Percentiles rank a stretch among this genome's conserved stretches.
Evolutionary conservation across 2,888 invertebrate genomes (phyloP).

Genomic region (Rhamphomyia laevipes): DNA sequence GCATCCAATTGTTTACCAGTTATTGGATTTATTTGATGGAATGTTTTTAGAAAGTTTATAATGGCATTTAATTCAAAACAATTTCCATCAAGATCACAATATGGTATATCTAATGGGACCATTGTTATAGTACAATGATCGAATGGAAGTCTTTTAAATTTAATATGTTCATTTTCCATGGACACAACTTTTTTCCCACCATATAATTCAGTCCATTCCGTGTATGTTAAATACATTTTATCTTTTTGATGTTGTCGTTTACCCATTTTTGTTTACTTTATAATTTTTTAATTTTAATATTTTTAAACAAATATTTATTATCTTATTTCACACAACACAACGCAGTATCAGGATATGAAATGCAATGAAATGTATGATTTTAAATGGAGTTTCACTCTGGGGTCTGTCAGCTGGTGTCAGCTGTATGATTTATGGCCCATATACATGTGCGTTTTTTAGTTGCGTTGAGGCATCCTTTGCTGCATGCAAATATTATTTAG

Average conservation of each 20-base stretch:
- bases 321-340: too few species aligned
- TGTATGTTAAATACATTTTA: conserved; percentile 56
- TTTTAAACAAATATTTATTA: too few species aligned
- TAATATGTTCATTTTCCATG: conserved; percentile 58
- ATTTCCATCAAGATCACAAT: conserved; percentile 81
- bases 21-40: conserved; percentile 88
- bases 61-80: conserved; percentile 86
- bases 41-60: conserved; percentile 77
- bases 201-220: conserved; percentile 62
- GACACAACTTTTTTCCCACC: conserved; percentile 72
- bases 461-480: too few species aligned
- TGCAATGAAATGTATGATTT: too few species aligned
- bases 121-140: conserved; percentile 87
- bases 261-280: conserved; percentile 55
- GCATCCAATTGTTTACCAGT: conserved; percentile 79
- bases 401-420: too few species aligned
- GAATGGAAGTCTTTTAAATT: conserved; percentile 84
- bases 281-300: too few species aligned
- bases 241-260: conserved; percentile 90
- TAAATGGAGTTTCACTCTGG: too few species aligned
- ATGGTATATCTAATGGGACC: conserved; percentile 85
- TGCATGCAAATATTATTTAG: too few species aligned
- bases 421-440: too few species aligned
- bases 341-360: too few species aligned
- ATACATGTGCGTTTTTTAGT: too few species aligned